Percentiles rank a stretch among this genome's conserved stretches.
phyloP scores from a whole-genome alignment of 2,888 invertebrate genomes.

The Lymantria dispar region DNA sequence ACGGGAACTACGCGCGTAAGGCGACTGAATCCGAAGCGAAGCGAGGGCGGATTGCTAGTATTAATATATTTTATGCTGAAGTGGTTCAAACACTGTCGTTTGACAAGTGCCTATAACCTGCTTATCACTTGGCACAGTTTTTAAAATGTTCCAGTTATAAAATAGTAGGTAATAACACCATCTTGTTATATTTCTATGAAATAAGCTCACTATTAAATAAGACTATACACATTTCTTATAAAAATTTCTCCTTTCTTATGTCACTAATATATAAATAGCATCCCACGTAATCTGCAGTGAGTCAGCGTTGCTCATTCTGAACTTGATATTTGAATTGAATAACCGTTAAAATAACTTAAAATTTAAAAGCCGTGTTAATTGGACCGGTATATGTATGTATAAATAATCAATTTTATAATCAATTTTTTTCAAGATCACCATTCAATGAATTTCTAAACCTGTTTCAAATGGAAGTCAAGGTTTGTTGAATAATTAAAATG shows the following conservation, averaged over 20 bases:
- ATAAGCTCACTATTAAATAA: no score
- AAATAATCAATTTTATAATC: not conserved
- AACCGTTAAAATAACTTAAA: conserved; percentile 6
- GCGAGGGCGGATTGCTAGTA: no score
- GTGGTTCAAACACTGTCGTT: no score
- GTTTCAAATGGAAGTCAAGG: conserved; percentile 23
- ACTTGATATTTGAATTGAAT: conserved; percentile 13
- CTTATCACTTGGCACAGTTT: no score
- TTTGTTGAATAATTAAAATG: conserved; percentile 4
- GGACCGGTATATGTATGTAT: not conserved
- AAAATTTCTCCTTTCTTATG: conserved; percentile 5
- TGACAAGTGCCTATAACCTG: no score
- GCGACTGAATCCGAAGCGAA: no score
- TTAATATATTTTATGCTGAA: no score
- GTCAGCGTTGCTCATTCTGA: conserved; percentile 20
- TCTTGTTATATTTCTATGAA: no score
- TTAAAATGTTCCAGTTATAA: no score
- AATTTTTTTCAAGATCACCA: not conserved
- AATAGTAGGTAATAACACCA: no score
- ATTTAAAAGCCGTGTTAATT: not conserved
- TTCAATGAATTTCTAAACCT: conserved; percentile 13
- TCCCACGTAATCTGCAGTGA: conserved; percentile 16
- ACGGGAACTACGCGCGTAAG: no score
- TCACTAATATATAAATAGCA: conserved; percentile 31
- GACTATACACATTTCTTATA: no score